Evolutionary conservation across 2,113 vertebrate genomes (phyloP), one percentile per base, ranked within the genome.

Genomic region (Apteryx owenii): DNA sequence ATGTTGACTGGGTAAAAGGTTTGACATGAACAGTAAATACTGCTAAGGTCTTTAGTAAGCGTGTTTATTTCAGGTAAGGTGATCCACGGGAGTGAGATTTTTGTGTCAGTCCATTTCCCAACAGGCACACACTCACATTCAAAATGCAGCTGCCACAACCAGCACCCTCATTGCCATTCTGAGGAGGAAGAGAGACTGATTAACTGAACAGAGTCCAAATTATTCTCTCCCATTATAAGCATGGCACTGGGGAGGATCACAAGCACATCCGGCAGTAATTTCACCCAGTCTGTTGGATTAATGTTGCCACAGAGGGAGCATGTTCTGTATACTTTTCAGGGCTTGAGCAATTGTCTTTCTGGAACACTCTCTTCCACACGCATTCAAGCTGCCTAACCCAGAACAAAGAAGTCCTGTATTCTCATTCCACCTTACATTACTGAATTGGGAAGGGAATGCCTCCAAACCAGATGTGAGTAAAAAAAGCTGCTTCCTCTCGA

Each of bases 201-300:
- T 89, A 94, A 91, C 71, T 85, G 46, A 94, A 90, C 65, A 73
- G 80, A 96, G 69, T 10, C 60, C 56, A 88, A 61, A 88, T 90
- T 78, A 86, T 83, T 86, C 2, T 0, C 51, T 93, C 50, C 38
- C 19, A 18, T 94, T 79, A 64, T 64, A 89, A 75, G 56, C n/a
- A 38, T 78, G 80, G 92, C 46, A 79, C 71, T 84, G 91, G 33
- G 53, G 25, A 76, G 23, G 86, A 88, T 84, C 81, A 31, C 73
- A 81, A 81, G 89, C 33, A 72, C 26, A 81, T 87, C 73, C 65
- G 70, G 51, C 0, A 0, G 42, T 56, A 89, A 72, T 44, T 91
- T 76, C 42, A 76, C 33, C 44, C 73, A 36, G 29, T 38, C 66
- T 72, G 50, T 4, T 70, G 46, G 44, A 54, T 68, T 90, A 78